Conservation (phyloP, 2,888 invertebrate genomes). For the Dicycla oo region DNA sequence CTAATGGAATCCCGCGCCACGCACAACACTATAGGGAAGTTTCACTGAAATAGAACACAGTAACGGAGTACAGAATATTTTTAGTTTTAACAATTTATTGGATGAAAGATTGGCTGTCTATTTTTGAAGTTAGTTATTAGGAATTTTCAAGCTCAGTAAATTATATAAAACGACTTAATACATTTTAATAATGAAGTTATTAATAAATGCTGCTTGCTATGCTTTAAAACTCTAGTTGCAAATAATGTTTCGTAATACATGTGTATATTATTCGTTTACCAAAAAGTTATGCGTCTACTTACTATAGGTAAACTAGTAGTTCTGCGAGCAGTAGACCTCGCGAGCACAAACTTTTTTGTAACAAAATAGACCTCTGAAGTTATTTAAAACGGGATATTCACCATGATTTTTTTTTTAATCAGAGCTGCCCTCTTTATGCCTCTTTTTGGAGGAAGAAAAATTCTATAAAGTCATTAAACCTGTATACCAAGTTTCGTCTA, state of each 20-base stretch:
- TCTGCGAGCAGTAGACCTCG: no score
- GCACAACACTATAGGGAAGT: constrained; percentile 19
- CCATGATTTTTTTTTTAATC: no score
- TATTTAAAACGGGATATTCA: no score
- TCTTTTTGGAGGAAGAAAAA: no score
- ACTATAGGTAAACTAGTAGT: no score
- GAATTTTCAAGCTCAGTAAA: background rate
- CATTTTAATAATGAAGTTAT: constrained; percentile 3
- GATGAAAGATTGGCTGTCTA: background rate
- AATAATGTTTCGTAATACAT: background rate
- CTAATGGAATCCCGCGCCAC: constrained; percentile 30
- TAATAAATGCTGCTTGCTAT: background rate
- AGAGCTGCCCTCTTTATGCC: no score
- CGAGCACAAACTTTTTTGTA: no score
- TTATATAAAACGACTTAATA: background rate
- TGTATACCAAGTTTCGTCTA: no score
- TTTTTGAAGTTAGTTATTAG: constrained; percentile 4
- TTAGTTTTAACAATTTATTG: constrained; percentile 13
- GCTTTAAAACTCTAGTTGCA: background rate
- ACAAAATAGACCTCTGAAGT: no score
- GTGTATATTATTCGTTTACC: no score
- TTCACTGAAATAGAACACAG: constrained; percentile 26
- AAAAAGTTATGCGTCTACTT: background rate
- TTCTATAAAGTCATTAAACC: no score
- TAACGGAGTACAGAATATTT: constrained; percentile 10